phyloP scores from a whole-genome alignment of 2,888 invertebrate genomes.

The Nasonovia ribisnigri region DNA sequence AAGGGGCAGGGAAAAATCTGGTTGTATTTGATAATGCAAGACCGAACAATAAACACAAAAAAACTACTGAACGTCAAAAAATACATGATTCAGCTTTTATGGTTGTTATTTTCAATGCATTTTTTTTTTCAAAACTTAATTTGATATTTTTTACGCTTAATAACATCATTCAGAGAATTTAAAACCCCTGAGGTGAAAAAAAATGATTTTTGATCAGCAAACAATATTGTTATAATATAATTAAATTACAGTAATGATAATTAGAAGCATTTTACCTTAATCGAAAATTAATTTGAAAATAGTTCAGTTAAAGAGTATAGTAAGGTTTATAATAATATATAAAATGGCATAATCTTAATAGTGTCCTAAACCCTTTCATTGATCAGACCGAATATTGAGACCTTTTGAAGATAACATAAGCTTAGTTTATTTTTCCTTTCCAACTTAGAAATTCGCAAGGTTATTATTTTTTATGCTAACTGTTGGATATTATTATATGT shows the following conservation, averaged over 20 bases:
- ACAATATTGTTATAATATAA: slow-evolving; percentile 48
- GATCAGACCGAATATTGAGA: background rate
- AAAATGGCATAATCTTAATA: background rate
- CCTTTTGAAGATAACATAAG: background rate
- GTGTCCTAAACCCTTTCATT: background rate
- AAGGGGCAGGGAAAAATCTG: slow-evolving; percentile 10
- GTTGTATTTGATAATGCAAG: slow-evolving; percentile 42
- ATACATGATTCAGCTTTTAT: slow-evolving; percentile 50
- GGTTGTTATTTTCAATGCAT: slow-evolving; percentile 32
- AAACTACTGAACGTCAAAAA: slow-evolving; percentile 40
- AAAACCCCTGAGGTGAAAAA: slow-evolving; percentile 24
- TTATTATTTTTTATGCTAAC: background rate
- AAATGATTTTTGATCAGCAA: slow-evolving; percentile 33
- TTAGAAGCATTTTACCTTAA: slow-evolving; percentile 28
- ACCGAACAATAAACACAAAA: slow-evolving; percentile 40
- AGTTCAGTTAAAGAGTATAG: background rate
- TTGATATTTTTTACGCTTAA: slow-evolving; percentile 47
- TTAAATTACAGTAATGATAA: slow-evolving; percentile 6
- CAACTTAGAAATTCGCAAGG: background rate
- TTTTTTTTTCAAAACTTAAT: slow-evolving; percentile 46
- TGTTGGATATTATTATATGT: background rate
- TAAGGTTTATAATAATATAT: background rate
- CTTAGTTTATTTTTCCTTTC: background rate
- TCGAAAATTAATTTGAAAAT: slow-evolving; percentile 32
- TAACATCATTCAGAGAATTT: slow-evolving; percentile 43